Percentiles rank a stretch among this genome's conserved stretches.
Evolutionary conservation across 1,140 invertebrate species (phyloP).

Genomic region (Leptonema lineaticorne): DNA sequence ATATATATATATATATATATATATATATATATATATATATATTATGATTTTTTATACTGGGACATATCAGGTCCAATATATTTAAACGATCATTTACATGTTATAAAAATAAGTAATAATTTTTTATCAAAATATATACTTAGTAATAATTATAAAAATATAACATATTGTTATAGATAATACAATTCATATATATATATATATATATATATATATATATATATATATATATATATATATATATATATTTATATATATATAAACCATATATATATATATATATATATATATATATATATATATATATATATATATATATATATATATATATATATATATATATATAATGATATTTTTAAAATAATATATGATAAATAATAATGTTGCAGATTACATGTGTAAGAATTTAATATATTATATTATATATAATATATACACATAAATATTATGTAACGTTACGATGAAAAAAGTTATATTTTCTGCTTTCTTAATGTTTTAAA

Average conservation of each 20-base stretch:
- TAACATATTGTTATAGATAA: no score
- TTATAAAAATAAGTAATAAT: no score
- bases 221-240: neutral
- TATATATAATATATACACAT: conserved; percentile 9
- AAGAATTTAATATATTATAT: neutral
- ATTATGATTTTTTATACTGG: conserved; percentile 6
- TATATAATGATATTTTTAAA: neutral
- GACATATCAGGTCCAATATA: conserved; percentile 31
- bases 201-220: conserved; percentile 2
- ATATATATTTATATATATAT: neutral
- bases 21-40: conserved; percentile 3
- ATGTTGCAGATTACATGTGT: neutral
- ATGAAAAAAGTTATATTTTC: conserved; percentile 30
- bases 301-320: neutral
- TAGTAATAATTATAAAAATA: no score
- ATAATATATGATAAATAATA: neutral
- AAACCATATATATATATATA: neutral
- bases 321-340: neutral
- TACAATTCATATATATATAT: no score
- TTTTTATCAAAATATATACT: no score
- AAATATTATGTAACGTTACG: conserved; percentile 1
- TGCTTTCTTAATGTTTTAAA: conserved; percentile 37
- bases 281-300: no score
- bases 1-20: neutral
- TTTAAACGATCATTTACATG: no score